phyloP scores from a whole-genome alignment of 2,113 vertebrate species.

The Psilopsiagon aymara region DNA sequence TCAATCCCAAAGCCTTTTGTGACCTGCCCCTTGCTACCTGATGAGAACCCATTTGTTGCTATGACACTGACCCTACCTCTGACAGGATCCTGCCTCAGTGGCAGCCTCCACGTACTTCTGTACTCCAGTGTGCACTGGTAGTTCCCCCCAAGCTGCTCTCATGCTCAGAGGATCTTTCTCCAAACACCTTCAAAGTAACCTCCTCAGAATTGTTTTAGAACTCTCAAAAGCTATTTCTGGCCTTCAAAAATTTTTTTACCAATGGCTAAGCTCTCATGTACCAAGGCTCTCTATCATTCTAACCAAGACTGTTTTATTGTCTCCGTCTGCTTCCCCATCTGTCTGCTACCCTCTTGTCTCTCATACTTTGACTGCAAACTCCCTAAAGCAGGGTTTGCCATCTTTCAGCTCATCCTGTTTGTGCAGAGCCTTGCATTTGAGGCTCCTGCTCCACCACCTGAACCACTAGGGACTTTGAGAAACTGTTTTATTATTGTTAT shows the following conservation, averaged over 20 bases:
- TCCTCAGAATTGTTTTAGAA: neutral
- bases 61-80: neutral
- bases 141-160: neutral
- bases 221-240: neutral
- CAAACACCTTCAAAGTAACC: neutral
- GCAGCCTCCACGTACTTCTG: neutral
- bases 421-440: neutral
- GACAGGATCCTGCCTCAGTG: neutral
- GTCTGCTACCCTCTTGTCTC: neutral
- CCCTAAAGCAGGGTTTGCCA: neutral
- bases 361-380: neutral
- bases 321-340: neutral
- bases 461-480: neutral
- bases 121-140: rapidly evolving
- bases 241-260: neutral
- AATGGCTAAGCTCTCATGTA: neutral
- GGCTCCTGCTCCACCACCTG: neutral
- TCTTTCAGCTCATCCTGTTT: neutral
- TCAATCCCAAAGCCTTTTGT: neutral
- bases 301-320: neutral
- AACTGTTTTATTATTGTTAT: neutral
- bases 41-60: slow-evolving; percentile 8
- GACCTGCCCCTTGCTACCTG: neutral
- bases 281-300: neutral
- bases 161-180: neutral